Evolutionary conservation across 2,888 invertebrate species (phyloP), one percentile per base, ranked within the genome.

Genomic region (Hirtodrosophila cameraria): DNA sequence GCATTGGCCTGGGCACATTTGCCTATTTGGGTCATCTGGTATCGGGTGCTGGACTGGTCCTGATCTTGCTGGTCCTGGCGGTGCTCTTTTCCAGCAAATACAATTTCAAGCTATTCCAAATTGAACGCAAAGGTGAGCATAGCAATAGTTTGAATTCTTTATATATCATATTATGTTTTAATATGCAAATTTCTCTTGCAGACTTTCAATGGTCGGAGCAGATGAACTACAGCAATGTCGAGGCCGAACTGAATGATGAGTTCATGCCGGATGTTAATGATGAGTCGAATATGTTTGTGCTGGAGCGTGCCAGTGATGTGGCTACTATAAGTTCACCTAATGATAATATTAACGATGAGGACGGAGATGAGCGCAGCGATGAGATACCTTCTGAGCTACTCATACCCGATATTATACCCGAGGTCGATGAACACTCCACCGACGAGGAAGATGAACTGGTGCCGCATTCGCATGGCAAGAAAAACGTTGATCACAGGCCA

Each of bases 341-440:
- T 42, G 78, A 49, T 12, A 54, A 20, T 5, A 38, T 31, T 8
- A 73, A 72, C n/a, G 70, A 68, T 28, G 74, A 73, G 13, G 89
- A 89, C 2, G 89, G 89, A 8, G 90, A 90, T 11, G 89, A 90
- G 15, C 87, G 85, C 54, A 90, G 89, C 65, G 91, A 90, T 63
- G 91, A 91, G 59, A 85, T 91, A 58, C 91, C 91, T 13, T 86
- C 88, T 0, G 91, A 91, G 38, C 64, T 91, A 13, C 70, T 91
- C 15, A 90, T 91, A 71, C 89, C 89, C 25, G 91, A 91, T 61
- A 70, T 84, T 1, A 89, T 91, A 83, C 91, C 91, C 3, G 91
- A 90, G 79, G 88, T 90, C 9, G 89, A 90, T 78, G 91, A 90
- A 63, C 81, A 88, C 55, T 90, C 90, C 13, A 88, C 90, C 8